Percentiles rank a stretch among this genome's conserved stretches.
phyloP scores from a whole-genome alignment of 2,113 vertebrate genomes.

The Sorex fumeus region DNA sequence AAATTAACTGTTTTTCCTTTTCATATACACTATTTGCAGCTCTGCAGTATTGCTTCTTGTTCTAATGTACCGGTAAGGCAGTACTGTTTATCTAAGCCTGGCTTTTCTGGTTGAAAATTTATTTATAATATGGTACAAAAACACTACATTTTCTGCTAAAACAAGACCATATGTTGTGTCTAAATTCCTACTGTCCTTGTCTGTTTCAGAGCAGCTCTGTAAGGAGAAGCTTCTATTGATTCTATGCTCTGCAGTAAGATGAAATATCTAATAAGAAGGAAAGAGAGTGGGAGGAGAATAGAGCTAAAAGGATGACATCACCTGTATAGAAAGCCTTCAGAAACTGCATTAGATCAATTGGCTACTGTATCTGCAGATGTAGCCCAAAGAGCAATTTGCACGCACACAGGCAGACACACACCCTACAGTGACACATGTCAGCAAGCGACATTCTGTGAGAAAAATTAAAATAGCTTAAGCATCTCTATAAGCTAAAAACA shows the following conservation, averaged over 20 bases:
- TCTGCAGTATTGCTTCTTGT: slow-evolving; percentile 88
- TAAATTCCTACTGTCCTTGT: slow-evolving; percentile 90
- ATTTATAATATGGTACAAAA: slow-evolving; percentile 81
- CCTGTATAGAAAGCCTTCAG: slow-evolving; percentile 92
- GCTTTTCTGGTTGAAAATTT: slow-evolving; percentile 87
- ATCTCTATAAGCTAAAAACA: slow-evolving; percentile 63
- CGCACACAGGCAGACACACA: slow-evolving; percentile 84
- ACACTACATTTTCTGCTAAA: slow-evolving; percentile 87
- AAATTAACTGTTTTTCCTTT: slow-evolving; percentile 81
- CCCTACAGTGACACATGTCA: slow-evolving; percentile 74
- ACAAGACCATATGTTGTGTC: slow-evolving; percentile 86
- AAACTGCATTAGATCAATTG: slow-evolving; percentile 98
- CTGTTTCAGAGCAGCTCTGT: slow-evolving; percentile 92
- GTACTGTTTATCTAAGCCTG: slow-evolving; percentile 85
- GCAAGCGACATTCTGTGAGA: slow-evolving; percentile 76
- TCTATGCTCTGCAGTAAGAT: slow-evolving; percentile 95
- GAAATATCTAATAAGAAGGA: slow-evolving; percentile 95
- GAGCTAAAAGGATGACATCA: slow-evolving; percentile 95
- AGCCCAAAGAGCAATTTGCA: slow-evolving; percentile 93
- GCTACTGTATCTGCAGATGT: slow-evolving; percentile 93
- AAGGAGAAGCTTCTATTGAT: slow-evolving; percentile 93
- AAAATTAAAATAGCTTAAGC: background rate
- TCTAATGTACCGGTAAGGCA: slow-evolving; percentile 86
- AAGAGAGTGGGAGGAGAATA: slow-evolving; percentile 94
- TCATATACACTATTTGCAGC: slow-evolving; percentile 88